Percentiles rank a stretch among this genome's conserved stretches.
phyloP scores from a whole-genome alignment of 2,113 vertebrate species.

The Trichechus manatus region DNA sequence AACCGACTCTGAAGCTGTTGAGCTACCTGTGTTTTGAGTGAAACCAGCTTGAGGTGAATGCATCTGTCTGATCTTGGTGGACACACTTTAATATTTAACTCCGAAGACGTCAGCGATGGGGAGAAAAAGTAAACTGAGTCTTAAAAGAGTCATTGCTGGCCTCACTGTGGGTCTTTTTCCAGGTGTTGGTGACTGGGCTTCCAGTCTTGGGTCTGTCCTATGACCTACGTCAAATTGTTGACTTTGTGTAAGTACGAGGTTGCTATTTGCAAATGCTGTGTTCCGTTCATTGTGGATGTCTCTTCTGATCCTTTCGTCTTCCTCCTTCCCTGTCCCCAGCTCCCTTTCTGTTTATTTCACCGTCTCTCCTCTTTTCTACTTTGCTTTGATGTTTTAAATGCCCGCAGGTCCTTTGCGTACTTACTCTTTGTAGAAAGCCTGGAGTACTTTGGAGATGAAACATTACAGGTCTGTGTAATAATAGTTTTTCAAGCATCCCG shows the following conservation, averaged over 20 bases:
- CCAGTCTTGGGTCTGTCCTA: not conserved
- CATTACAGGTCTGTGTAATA: rapidly evolving
- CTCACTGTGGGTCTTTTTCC: rapidly evolving
- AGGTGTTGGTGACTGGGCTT: not conserved
- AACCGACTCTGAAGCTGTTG: not conserved
- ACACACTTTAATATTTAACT: not conserved
- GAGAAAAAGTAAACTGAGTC: rapidly evolving
- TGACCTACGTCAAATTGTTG: too few relatives aligned
- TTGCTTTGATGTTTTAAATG: not conserved
- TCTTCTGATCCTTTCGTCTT: not conserved
- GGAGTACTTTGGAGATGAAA: not conserved
- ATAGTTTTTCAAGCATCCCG: not conserved
- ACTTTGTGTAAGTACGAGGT: rapidly evolving
- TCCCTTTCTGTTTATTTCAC: not conserved
- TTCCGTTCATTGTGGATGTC: not conserved
- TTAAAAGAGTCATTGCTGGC: rapidly evolving
- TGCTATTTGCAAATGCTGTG: not conserved
- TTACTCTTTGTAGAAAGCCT: not conserved
- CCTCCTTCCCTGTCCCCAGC: too few relatives aligned
- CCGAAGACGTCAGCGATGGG: not conserved
- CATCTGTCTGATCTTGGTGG: not conserved
- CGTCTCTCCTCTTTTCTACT: not conserved
- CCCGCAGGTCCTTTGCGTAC: not conserved
- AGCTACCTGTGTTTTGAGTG: not conserved
- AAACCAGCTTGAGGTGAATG: not conserved